Evolutionary conservation across 2,113 vertebrate genomes (phyloP), one percentile per base, ranked within the genome.

Genomic region (Laterallus jamaicensis): DNA sequence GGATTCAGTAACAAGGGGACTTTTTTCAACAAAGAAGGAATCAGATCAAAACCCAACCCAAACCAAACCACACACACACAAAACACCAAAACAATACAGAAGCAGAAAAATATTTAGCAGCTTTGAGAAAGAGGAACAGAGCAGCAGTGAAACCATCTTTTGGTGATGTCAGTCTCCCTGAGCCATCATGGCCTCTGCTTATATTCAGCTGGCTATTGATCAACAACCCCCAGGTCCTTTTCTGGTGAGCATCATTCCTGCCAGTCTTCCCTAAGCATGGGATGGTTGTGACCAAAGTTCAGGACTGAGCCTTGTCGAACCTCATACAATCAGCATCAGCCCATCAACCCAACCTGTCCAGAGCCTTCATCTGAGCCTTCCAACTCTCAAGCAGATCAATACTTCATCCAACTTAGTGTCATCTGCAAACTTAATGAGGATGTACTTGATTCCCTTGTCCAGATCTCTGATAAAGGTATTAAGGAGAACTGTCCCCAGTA

Each of bases 211-310:
- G 0, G 11, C 25, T 35, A 15, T 15, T 2, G 8, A 66, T 6
- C n/a, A 80, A 15, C 44, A 47, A 21, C 40, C 3, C 5, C 16
- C 8, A 37, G 50, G 7, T 31, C 25, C 4, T 77, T 60, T 60
- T 22, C 44, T 1, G 0, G 18, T 0, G 0, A 24, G 14, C 44
- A 82, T 14, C 35, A 60, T 55, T 50, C 47, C 15, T 5, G 2
- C 2, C 24, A 44, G 42, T 67, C 28, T 58, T 31, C 21, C 15
- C 19, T 29, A 26, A 50, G 22, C 28, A 15, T 28, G 37, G 17
- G 25, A 10, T 3, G 63, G 66, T 22, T 64, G 32, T 31, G 49
- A 22, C 42, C 19, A 3, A 35, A 47, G 6, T 31, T 31, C 6
- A 6, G 35, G 8, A 64, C 4, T 64, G 21, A 8, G 7, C 55